Evolutionary conservation across 2,888 invertebrate species (phyloP).

Genomic region (Amiota minor): DNA sequence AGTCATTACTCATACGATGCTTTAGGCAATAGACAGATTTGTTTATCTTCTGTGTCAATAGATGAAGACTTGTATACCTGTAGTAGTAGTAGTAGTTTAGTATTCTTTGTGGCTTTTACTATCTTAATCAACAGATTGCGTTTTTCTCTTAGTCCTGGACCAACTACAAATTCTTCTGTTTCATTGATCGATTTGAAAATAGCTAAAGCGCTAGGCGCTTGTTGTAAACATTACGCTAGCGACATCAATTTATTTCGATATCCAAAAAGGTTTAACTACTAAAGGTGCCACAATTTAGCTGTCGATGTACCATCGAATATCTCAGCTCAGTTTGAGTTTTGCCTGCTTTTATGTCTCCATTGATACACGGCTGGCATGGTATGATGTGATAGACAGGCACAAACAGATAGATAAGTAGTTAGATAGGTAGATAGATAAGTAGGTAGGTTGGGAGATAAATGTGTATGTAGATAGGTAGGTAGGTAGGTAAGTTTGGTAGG

Average conservation of each 20-base stretch:
- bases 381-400: too few species aligned
- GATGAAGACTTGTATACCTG: background rate
- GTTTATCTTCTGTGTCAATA: too few species aligned
- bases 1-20: conserved; percentile 40
- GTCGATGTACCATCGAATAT: background rate
- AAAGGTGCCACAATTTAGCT: conserved; percentile 41
- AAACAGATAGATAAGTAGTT: too few species aligned
- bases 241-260: conserved; percentile 43
- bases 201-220: conserved; percentile 24
- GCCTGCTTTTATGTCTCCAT: too few species aligned
- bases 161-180: too few species aligned
- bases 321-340: too few species aligned
- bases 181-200: too few species aligned
- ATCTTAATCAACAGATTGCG: conserved; percentile 42
- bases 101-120: conserved; percentile 41
- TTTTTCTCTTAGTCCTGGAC: too few species aligned
- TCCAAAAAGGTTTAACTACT: conserved; percentile 42
- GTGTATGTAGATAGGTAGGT: too few species aligned
- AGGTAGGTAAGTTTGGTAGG: too few species aligned
- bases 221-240: conserved; percentile 22
- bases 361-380: too few species aligned
- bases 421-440: too few species aligned
- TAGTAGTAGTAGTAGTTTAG: background rate
- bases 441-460: background rate
- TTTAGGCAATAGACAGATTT: background rate